Evolutionary conservation across 2,888 invertebrate species (phyloP).

Genomic region (Chrysolina oricalcia): DNA sequence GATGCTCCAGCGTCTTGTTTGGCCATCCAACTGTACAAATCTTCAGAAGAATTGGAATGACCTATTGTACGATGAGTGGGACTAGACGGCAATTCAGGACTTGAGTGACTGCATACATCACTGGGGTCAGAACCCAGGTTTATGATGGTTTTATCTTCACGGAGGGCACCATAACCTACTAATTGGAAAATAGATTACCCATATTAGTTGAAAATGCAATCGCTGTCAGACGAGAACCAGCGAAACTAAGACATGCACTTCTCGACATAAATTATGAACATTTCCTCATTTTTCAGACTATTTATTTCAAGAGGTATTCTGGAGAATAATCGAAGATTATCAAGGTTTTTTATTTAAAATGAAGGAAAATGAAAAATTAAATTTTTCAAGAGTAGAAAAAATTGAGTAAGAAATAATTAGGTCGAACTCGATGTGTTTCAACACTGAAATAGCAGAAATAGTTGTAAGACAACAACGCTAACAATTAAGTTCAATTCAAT

Average conservation of each 20-base stretch:
- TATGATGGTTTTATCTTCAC: conserved; percentile 76
- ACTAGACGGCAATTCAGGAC: conserved; percentile 69
- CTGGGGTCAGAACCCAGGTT: conserved; percentile 81
- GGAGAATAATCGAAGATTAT: too few relatives aligned
- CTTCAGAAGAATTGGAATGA: conserved; percentile 75
- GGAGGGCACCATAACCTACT: conserved; percentile 83
- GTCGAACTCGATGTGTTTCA: too few relatives aligned
- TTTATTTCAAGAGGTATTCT: too few relatives aligned
- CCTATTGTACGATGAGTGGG: conserved; percentile 66
- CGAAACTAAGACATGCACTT: neutral
- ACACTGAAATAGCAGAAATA: too few relatives aligned
- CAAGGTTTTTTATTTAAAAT: too few relatives aligned
- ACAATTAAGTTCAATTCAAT: too few relatives aligned
- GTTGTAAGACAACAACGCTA: too few relatives aligned
- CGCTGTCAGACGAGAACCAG: neutral
- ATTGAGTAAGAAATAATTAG: too few relatives aligned
- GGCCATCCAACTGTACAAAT: conserved; percentile 97
- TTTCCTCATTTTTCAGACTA: too few relatives aligned
- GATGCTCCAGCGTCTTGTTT: conserved; percentile 76
- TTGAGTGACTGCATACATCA: conserved; percentile 72
- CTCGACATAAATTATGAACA: too few relatives aligned
- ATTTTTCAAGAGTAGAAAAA: too few relatives aligned
- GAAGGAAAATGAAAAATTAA: too few relatives aligned
- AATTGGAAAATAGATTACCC: neutral
- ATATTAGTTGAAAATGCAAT: neutral